phyloP scores from a whole-genome alignment of 2,888 invertebrate genomes.

The Linnaemya vulpina region DNA sequence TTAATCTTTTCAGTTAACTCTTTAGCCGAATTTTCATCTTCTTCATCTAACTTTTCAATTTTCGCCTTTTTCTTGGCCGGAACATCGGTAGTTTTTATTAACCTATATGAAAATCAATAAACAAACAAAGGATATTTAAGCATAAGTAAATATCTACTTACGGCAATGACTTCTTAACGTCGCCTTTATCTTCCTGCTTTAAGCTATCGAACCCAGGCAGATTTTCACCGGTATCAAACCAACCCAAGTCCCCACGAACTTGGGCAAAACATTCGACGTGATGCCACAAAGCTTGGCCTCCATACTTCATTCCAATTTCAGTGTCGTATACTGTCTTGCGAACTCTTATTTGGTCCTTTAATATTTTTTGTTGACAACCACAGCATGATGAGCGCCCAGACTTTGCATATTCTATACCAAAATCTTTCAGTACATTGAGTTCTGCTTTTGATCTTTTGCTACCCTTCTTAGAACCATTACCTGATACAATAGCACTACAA shows the following conservation, averaged over 20 bases:
- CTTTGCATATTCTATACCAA: constrained; percentile 92
- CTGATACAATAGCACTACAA: constrained; percentile 59
- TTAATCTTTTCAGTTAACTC: constrained; percentile 84
- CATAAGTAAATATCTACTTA: constrained; percentile 82
- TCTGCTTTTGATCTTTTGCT: constrained; percentile 84
- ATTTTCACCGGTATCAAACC: constrained; percentile 87
- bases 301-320: constrained; percentile 91
- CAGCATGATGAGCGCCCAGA: constrained; percentile 91
- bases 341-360: constrained; percentile 89
- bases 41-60: constrained; percentile 85
- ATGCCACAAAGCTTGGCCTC: constrained; percentile 94
- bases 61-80: constrained; percentile 88
- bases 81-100: constrained; percentile 84
- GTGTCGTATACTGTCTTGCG: constrained; percentile 92
- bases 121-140: neutral
- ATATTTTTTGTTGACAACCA: constrained; percentile 93
- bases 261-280: constrained; percentile 95
- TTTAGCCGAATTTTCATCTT: constrained; percentile 85
- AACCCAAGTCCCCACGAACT: constrained; percentile 88
- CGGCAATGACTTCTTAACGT: constrained; percentile 87
- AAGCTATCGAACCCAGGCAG: constrained; percentile 91
- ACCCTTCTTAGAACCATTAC: constrained; percentile 70
- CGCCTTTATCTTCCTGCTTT: constrained; percentile 87
- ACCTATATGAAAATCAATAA: constrained; percentile 71
- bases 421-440: constrained; percentile 86